Evolutionary conservation across 2,888 invertebrate genomes (phyloP).

Genomic region (Tenthredo amoena): DNA sequence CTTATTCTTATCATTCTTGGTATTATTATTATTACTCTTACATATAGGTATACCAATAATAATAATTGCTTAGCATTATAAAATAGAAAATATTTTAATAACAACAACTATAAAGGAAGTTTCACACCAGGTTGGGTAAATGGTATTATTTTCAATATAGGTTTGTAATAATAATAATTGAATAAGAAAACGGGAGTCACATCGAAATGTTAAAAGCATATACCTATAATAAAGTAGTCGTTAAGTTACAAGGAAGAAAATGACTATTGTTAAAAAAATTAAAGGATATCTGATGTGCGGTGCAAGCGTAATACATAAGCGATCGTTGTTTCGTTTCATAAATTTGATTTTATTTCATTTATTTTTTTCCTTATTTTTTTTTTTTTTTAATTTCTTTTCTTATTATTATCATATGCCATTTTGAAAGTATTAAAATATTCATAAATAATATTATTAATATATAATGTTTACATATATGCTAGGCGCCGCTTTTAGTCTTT

Average conservation of each 20-base stretch:
- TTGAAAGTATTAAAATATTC: constrained; percentile 74
- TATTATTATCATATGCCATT: constrained; percentile 66
- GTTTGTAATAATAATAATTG: not conserved
- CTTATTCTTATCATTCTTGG: not conserved
- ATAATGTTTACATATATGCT: constrained; percentile 70
- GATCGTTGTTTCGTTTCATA: constrained; percentile 19
- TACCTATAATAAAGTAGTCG: not conserved
- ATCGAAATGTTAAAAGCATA: constrained; percentile 2
- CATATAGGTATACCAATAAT: not conserved
- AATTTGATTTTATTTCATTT: constrained; percentile 37
- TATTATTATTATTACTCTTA: constrained; percentile 11
- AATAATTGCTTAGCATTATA: not conserved
- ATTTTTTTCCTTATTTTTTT: constrained; percentile 52
- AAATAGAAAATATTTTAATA: not conserved
- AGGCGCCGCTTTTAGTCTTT: constrained; percentile 74
- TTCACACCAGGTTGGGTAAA: not conserved
- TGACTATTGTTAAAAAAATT: constrained; percentile 1
- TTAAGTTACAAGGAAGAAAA: not conserved
- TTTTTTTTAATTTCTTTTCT: constrained; percentile 58
- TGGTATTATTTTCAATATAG: not conserved
- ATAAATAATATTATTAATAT: constrained; percentile 74
- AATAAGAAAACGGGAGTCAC: constrained; percentile 1
- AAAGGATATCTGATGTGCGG: not conserved
- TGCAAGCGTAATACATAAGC: constrained; percentile 19
- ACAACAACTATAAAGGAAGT: not conserved